phyloP scores from a whole-genome alignment of 1,140 invertebrate species.

The Neelides sp. region DNA sequence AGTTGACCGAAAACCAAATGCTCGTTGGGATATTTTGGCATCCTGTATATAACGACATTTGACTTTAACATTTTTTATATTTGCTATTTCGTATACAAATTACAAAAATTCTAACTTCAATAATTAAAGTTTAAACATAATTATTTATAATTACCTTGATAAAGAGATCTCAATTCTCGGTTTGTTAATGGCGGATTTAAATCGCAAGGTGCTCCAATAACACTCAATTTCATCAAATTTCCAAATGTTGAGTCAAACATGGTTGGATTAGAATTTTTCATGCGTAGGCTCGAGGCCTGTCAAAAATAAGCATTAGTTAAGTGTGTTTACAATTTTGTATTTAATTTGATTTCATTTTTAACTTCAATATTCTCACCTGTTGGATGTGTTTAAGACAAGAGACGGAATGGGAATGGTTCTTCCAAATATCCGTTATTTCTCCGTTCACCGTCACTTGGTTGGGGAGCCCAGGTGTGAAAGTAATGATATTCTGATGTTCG shows the following conservation, averaged over 20 bases:
- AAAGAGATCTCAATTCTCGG: conserved; percentile 37
- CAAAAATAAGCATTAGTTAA: background rate
- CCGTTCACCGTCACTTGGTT: conserved; percentile 36
- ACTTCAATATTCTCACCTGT: conserved; percentile 33
- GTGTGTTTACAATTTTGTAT: background rate
- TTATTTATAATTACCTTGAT: conserved; percentile 26
- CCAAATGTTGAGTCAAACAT: conserved; percentile 33
- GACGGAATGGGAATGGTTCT: conserved; percentile 34
- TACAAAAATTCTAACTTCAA: background rate
- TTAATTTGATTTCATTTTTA: conserved; percentile 6
- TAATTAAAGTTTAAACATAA: background rate
- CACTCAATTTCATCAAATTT: conserved; percentile 32
- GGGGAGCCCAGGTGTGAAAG: conserved; percentile 35
- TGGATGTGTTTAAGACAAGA: conserved; percentile 36
- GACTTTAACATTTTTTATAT: background rate
- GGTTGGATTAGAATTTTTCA: conserved; percentile 35
- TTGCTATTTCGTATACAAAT: background rate
- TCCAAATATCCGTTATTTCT: conserved; percentile 39
- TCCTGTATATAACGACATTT: conserved; percentile 30
- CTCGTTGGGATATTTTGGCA: conserved; percentile 41
- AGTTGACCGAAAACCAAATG: conserved; percentile 33
- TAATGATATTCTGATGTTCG: conserved; percentile 37
- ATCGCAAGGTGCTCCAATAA: conserved; percentile 42
- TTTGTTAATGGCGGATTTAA: conserved; percentile 37
- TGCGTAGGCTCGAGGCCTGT: conserved; percentile 33